phyloP scores from a whole-genome alignment of 37 sponge, comb jelly and placozoan genomes.

The Beroe forskalii region DNA sequence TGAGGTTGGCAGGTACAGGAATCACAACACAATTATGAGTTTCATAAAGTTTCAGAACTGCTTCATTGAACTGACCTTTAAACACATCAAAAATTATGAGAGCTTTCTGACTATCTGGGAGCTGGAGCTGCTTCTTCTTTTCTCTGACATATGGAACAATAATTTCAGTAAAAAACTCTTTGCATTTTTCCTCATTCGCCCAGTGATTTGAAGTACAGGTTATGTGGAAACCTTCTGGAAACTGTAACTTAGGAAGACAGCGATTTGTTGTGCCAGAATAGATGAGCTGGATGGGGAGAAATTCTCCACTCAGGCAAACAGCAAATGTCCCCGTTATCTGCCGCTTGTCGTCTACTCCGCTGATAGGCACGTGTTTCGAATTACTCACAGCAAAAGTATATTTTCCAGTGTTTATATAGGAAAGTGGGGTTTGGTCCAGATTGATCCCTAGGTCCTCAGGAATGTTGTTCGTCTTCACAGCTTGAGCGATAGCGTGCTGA shows the following conservation, averaged over 20 bases:
- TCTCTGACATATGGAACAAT: neutral
- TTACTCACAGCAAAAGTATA: slow-evolving; percentile 34
- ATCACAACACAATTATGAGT: neutral
- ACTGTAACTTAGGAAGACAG: too few relatives aligned
- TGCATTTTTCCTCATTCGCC: neutral
- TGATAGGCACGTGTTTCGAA: neutral
- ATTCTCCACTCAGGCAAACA: slow-evolving; percentile 53
- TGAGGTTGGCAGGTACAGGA: slow-evolving; percentile 67
- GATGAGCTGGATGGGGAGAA: slow-evolving; percentile 66
- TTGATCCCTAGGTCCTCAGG: slow-evolving; percentile 46
- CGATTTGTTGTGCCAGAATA: slow-evolving; percentile 64
- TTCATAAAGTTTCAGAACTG: neutral
- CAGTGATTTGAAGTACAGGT: neutral
- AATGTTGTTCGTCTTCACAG: neutral
- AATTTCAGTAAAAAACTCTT: neutral
- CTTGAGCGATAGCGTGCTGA: slow-evolving; percentile 11
- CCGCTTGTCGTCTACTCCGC: slow-evolving; percentile 60
- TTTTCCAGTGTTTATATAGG: slow-evolving; percentile 65
- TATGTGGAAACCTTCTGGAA: neutral
- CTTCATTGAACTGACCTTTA: neutral
- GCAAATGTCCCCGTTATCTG: slow-evolving; percentile 64
- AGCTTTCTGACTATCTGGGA: neutral
- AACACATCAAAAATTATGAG: neutral
- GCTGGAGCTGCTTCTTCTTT: neutral
- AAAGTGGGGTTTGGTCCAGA: slow-evolving; percentile 64